Percentiles rank a stretch among this genome's conserved stretches.
phyloP scores from a whole-genome alignment of 1,140 invertebrate species.

The Penaeus chinensis region DNA sequence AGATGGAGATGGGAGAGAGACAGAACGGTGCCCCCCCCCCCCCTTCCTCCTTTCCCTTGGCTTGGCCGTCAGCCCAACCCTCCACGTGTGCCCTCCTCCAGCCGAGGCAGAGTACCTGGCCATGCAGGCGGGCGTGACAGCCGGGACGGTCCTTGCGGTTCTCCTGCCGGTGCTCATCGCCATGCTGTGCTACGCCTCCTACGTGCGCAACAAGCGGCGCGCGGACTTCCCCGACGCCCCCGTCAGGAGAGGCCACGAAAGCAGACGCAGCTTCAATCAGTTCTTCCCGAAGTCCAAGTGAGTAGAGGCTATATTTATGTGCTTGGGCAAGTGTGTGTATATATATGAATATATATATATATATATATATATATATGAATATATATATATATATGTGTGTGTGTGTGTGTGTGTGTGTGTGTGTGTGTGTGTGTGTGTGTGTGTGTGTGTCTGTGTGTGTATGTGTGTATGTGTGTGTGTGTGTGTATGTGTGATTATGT shows the following conservation, averaged over 20 bases:
- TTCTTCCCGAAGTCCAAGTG: constrained; percentile 37
- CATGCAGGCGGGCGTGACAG: constrained; percentile 78
- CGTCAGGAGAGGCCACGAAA: not conserved
- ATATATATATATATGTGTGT: not conserved
- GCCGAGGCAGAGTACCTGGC: constrained; percentile 77
- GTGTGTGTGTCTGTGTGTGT: not conserved
- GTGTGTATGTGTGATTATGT: too few species aligned
- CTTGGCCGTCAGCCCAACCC: too few species aligned
- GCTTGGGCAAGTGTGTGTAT: not conserved
- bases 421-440: constrained; percentile 5
- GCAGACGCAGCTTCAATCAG: constrained; percentile 27
- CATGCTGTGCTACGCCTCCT: constrained; percentile 77
- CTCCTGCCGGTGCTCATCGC: constrained; percentile 80
- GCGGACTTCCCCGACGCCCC: not conserved
- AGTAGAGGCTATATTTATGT: not conserved
- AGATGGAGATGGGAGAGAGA: too few species aligned
- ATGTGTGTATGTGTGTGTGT: not conserved
- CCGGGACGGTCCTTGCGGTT: constrained; percentile 80
- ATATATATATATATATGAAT: too few species aligned
- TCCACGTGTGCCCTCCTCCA: constrained; percentile 66
- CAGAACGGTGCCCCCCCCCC: too few species aligned
- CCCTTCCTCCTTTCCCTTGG: too few species aligned
- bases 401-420: constrained; percentile 13
- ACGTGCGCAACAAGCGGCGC: constrained; percentile 63
- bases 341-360: too few species aligned